phyloP scores from a whole-genome alignment of 2,888 invertebrate species.

The Acanthococcus lagerstroemiae region DNA sequence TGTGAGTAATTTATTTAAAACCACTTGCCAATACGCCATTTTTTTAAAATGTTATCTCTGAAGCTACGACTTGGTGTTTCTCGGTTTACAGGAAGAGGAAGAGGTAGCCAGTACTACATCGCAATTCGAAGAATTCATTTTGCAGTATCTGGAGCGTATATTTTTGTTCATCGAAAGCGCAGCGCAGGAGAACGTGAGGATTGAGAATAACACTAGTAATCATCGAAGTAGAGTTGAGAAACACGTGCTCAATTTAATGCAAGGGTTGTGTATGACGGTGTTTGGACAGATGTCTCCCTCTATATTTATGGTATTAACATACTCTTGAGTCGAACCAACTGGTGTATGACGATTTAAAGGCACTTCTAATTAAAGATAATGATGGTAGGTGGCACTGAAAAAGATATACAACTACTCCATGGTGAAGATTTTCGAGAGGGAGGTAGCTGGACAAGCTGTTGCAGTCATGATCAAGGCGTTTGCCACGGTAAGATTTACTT shows the following conservation, averaged over 20 bases:
- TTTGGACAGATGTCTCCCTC: constrained; percentile 16
- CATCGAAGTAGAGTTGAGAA: constrained; percentile 17
- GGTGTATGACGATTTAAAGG: background rate
- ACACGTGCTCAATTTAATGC: constrained; percentile 1
- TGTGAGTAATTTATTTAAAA: constrained; percentile 27
- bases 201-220: constrained; percentile 44
- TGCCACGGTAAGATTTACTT: constrained; percentile 39
- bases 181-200: constrained; percentile 55
- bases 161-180: constrained; percentile 62
- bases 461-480: constrained; percentile 55
- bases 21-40: background rate
- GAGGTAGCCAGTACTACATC: constrained; percentile 69
- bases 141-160: constrained; percentile 71
- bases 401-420: constrained; percentile 65
- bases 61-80: no score
- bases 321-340: background rate
- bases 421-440: constrained; percentile 67
- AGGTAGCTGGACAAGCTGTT: constrained; percentile 70
- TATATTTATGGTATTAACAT: constrained; percentile 22
- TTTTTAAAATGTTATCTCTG: no score
- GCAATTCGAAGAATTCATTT: constrained; percentile 77
- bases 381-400: constrained; percentile 58
- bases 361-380: background rate
- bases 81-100: constrained; percentile 53
- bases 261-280: constrained; percentile 3